Percentiles rank a stretch among this genome's conserved stretches.
These are phyloP conservation scores for Corydoras maculifer DNA, from an alignment of 2,113 vertebrate genomes.

Conservation along the genomic window DNA sequence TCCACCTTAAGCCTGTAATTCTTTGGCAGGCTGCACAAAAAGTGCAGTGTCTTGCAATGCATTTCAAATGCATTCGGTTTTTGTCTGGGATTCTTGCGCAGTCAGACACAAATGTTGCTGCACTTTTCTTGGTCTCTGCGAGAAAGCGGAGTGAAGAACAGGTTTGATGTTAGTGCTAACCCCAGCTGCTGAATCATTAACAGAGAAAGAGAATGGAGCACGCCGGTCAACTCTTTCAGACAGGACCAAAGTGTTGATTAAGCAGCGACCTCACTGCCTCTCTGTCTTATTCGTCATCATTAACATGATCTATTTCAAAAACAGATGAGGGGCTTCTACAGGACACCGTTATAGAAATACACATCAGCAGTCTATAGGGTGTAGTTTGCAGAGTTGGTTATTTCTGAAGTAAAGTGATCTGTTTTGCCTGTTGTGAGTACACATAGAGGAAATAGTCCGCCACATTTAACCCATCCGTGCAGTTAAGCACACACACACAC, in stretches of 20 bases:
- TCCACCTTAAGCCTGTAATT: neutral
- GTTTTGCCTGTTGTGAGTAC: too few relatives aligned
- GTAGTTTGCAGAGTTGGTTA: too few relatives aligned
- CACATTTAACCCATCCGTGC: too few relatives aligned
- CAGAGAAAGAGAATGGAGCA: constrained; percentile 14
- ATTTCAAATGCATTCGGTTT: constrained; percentile 16
- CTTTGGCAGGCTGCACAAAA: neutral
- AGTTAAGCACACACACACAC: too few relatives aligned
- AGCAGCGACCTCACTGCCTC: constrained; percentile 20
- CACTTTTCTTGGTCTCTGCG: neutral
- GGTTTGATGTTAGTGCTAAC: constrained; percentile 26
- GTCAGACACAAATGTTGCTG: constrained; percentile 16
- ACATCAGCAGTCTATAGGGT: too few relatives aligned
- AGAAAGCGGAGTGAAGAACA: constrained; percentile 14
- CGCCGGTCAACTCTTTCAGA: constrained; percentile 14
- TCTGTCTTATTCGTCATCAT: constrained; percentile 19
- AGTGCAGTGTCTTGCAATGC: neutral
- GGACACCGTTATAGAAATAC: neutral
- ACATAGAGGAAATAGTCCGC: too few relatives aligned
- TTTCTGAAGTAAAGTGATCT: too few relatives aligned
- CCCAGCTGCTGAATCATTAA: constrained; percentile 37
- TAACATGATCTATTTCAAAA: constrained; percentile 29
- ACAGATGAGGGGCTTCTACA: constrained; percentile 8
- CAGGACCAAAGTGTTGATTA: constrained; percentile 32
- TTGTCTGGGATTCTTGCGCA: constrained; percentile 15